phyloP scores from a whole-genome alignment of 2,888 invertebrate species.

The Pachycephus smyrnensis region DNA sequence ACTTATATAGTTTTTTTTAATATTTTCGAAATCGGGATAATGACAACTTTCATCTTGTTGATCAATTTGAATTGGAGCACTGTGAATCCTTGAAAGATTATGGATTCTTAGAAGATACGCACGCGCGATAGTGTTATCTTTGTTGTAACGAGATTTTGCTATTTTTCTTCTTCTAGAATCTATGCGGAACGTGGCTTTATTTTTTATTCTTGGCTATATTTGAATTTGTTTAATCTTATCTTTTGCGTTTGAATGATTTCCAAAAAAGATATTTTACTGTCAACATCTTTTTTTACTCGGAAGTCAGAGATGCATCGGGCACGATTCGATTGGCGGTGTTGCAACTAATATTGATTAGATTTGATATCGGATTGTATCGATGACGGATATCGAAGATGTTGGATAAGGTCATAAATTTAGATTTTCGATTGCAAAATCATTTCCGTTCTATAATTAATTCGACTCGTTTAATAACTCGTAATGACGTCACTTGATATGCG shows the following conservation, averaged over 20 bases:
- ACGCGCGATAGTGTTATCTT: background rate
- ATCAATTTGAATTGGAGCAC: background rate
- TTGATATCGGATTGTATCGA: background rate
- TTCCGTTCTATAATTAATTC: too few species aligned
- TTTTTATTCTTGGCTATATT: too few species aligned
- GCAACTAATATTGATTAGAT: background rate
- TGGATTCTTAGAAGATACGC: background rate
- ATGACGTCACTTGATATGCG: too few species aligned
- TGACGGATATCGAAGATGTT: too few species aligned
- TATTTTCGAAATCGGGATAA: background rate
- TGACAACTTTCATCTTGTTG: background rate
- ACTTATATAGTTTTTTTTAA: accelerated
- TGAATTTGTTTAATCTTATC: too few species aligned
- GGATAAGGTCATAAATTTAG: too few species aligned
- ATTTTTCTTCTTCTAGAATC: too few species aligned
- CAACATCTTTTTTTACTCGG: background rate
- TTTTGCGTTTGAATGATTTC: background rate
- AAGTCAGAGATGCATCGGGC: background rate
- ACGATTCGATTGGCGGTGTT: background rate
- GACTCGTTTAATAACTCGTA: too few species aligned
- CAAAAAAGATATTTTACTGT: background rate
- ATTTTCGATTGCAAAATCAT: too few species aligned
- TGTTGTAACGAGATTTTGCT: background rate
- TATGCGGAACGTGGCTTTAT: too few species aligned
- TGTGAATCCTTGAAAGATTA: background rate